Conservation (phyloP, 2,888 invertebrate genomes). For the Oxytorus armatus region DNA sequence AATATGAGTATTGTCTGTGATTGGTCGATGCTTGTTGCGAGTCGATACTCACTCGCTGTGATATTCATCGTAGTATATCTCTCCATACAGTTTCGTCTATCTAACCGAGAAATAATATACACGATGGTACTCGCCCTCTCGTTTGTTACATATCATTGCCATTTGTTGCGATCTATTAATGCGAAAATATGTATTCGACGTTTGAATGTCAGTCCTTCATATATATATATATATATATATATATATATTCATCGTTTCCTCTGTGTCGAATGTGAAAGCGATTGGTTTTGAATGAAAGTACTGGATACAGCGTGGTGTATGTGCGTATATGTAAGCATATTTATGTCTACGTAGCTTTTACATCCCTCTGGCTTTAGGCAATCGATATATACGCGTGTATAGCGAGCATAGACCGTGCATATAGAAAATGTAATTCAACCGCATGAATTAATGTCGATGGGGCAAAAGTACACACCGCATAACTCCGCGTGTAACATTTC, state of each 20-base stretch:
- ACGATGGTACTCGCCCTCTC: not conserved
- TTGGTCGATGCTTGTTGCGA: too few relatives aligned
- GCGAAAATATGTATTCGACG: conserved; percentile 76
- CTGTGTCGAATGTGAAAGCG: conserved; percentile 43
- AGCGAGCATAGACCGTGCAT: not conserved
- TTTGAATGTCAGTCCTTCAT: conserved; percentile 64
- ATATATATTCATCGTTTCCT: conserved; percentile 16
- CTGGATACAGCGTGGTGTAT: not conserved
- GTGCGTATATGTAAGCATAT: not conserved
- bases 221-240: too few relatives aligned
- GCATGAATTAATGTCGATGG: not conserved
- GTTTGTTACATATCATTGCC: conserved; percentile 58
- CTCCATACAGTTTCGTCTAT: not conserved
- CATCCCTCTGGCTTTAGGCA: not conserved
- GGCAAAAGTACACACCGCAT: not conserved
- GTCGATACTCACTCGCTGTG: too few relatives aligned
- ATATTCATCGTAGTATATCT: too few relatives aligned
- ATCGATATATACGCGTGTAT: not conserved
- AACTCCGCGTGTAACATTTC: conserved; percentile 10
- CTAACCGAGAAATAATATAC: not conserved
- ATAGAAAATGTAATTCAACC: conserved; percentile 4
- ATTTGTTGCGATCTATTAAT: conserved; percentile 79
- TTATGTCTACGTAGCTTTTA: not conserved
- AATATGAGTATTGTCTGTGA: too few relatives aligned
- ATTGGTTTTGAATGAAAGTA: conserved; percentile 46